Percentiles rank a stretch among this genome's conserved stretches.
phyloP scores from a whole-genome alignment of 2,797 vertebrate species.

The Tenualosa ilisha region DNA sequence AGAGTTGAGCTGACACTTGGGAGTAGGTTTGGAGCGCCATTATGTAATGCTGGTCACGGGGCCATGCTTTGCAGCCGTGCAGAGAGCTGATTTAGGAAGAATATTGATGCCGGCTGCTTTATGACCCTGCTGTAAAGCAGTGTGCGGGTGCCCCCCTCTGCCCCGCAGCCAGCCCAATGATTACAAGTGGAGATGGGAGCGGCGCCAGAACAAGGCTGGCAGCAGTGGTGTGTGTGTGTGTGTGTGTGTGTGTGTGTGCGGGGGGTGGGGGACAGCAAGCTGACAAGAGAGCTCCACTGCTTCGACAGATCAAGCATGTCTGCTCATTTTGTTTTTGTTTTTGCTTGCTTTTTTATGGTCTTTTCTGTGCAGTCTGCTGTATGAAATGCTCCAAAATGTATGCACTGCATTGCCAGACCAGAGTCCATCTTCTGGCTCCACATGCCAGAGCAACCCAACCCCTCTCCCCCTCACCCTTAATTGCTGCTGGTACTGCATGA shows the following conservation, averaged over 20 bases:
- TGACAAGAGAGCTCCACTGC: neutral
- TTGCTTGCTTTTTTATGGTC: too few relatives aligned
- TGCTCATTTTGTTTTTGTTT: neutral
- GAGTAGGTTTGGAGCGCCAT: constrained; percentile 51
- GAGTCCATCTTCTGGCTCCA: neutral
- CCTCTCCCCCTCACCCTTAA: neutral
- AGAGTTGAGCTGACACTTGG: neutral
- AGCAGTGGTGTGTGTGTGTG: neutral
- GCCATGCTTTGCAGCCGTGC: constrained; percentile 58
- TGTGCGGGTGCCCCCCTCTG: constrained; percentile 52
- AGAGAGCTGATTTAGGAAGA: constrained; percentile 58
- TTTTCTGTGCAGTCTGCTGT: neutral
- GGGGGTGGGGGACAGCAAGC: neutral
- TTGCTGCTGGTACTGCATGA: neutral
- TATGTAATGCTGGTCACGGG: constrained; percentile 55
- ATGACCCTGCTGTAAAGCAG: constrained; percentile 63
- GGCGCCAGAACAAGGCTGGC: constrained; percentile 61
- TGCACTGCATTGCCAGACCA: neutral
- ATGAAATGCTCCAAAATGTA: neutral
- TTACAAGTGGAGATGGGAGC: constrained; percentile 64
- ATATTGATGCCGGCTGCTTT: constrained; percentile 66
- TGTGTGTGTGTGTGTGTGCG: neutral
- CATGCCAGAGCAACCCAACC: neutral
- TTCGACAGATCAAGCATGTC: neutral
- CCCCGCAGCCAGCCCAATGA: constrained; percentile 63